Conservation (phyloP, 2,113 vertebrate genomes). For the Coryphaenoides rupestris region DNA sequence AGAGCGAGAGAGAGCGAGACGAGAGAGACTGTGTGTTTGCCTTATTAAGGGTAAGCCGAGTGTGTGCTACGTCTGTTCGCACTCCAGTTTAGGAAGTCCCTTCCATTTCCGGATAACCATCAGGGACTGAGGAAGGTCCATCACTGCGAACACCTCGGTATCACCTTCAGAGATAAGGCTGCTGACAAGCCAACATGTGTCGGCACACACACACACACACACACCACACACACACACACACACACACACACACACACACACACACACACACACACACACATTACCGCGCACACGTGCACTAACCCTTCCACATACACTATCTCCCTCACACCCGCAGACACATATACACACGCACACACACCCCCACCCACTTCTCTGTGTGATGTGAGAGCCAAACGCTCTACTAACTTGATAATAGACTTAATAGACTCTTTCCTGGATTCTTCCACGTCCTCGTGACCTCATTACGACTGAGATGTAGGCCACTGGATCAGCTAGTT, state of each 20-base stretch:
- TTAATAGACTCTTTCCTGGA: neutral
- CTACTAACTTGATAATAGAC: neutral
- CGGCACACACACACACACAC: neutral
- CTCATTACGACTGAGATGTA: conserved; percentile 16
- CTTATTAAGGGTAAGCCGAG: conserved; percentile 48
- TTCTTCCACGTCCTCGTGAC: conserved; percentile 12
- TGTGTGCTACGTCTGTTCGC: conserved; percentile 23
- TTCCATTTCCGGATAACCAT: conserved; percentile 46
- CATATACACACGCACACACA: conserved; percentile 17
- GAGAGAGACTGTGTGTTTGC: conserved; percentile 17
- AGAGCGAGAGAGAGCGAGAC: no score
- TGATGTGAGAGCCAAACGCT: conserved; percentile 13
- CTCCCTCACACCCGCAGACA: neutral
- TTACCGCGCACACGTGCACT: neutral
- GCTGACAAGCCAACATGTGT: conserved; percentile 13
- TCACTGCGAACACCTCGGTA: conserved; percentile 42
- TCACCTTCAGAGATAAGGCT: conserved; percentile 39
- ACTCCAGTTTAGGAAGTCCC: conserved; percentile 40
- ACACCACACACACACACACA: neutral
- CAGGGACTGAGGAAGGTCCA: conserved; percentile 9
- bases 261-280: conserved; percentile 29
- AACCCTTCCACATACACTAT: neutral
- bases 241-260: conserved; percentile 9
- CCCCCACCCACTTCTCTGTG: conserved; percentile 25
- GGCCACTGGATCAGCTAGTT: conserved; percentile 21